Percentiles rank a stretch among this genome's conserved stretches.
Conservation (phyloP, 2,113 vertebrate genomes). For the Muscicapa adusta region DNA sequence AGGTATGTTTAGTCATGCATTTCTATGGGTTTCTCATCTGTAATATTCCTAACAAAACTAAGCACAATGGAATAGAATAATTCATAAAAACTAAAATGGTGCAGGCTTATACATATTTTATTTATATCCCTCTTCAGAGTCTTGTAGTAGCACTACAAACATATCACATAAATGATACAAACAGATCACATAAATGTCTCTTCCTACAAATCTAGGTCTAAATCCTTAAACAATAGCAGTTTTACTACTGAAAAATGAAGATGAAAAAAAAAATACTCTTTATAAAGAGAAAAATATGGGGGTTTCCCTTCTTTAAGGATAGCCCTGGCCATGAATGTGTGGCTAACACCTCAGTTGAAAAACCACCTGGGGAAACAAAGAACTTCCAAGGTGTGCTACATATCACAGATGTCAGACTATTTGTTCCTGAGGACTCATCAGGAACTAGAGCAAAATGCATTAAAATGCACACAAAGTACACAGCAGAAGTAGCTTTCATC, state of each 20-base stretch:
- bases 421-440: not conserved
- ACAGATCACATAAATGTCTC: not conserved
- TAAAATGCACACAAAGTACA: not conserved
- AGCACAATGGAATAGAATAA: not conserved
- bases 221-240: not conserved
- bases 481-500: not conserved
- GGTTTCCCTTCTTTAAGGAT: not conserved
- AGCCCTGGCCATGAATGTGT: not conserved
- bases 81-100: not conserved
- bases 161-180: too few species aligned
- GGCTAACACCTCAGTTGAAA: not conserved
- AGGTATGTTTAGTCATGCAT: not conserved
- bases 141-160: not conserved
- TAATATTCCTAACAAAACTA: not conserved
- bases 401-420: not conserved
- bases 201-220: not conserved
- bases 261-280: rapidly evolving
- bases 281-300: not conserved
- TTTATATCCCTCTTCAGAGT: not conserved
- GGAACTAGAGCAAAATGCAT: not conserved
- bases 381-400: not conserved
- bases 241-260: not conserved
- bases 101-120: not conserved
- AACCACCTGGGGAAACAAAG: not conserved
- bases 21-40: not conserved